Conservation (phyloP, 2,797 vertebrate genomes). For the Tympanoctomys barrerae region DNA sequence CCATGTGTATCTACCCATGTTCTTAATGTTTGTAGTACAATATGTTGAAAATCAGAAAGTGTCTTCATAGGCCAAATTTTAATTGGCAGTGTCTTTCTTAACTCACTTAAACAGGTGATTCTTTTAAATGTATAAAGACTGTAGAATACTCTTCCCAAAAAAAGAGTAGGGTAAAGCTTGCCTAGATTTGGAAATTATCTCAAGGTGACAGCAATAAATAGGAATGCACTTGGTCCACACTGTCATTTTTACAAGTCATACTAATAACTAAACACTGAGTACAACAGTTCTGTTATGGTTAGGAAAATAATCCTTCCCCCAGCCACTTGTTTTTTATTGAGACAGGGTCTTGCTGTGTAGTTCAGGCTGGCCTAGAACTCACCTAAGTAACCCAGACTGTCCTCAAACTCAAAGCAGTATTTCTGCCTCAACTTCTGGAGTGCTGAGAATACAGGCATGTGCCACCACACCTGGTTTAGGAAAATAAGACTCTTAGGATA, state of each 20-base stretch:
- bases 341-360: neutral
- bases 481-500: neutral
- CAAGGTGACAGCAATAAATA: conserved; percentile 23
- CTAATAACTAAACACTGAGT: neutral
- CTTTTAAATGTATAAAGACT: neutral
- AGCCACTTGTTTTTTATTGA: neutral
- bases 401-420: neutral
- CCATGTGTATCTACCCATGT: neutral
- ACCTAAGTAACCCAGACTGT: too few species aligned
- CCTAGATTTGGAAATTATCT: neutral
- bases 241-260: conserved; percentile 14
- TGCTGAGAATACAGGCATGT: neutral
- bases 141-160: neutral
- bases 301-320: neutral
- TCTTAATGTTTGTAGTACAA: neutral
- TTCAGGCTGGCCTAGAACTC: neutral
- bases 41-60: conserved; percentile 7
- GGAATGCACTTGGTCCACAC: neutral
- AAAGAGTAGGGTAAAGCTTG: neutral
- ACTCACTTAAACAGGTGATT: conserved; percentile 12
- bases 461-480: neutral
- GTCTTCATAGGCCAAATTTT: conserved; percentile 46
- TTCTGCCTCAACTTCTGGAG: neutral
- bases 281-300: neutral
- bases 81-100: neutral